These are phyloP conservation scores for Synanthedon vespiformis DNA, from an alignment of 2,888 invertebrate species.

Conservation along the genomic window DNA sequence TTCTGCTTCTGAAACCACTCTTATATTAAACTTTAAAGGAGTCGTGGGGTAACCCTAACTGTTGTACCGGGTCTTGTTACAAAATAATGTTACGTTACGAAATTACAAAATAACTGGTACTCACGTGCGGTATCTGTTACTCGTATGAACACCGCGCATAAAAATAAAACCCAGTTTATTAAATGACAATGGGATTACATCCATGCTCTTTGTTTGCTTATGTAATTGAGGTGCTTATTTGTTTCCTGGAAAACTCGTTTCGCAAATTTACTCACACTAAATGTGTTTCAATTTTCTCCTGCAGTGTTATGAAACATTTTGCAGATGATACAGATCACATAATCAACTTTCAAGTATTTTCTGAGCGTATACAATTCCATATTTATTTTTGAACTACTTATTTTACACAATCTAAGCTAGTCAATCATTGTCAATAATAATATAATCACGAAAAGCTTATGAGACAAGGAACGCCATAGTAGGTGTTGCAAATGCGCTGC, in stretches of 20 bases:
- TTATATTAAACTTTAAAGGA: conserved; percentile 44
- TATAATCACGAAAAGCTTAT: no score
- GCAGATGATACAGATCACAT: no score
- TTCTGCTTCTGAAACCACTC: conserved; percentile 41
- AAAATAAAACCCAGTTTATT: conserved; percentile 26
- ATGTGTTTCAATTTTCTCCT: background rate
- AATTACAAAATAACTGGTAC: no score
- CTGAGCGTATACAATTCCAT: no score
- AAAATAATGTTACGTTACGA: conserved; percentile 43
- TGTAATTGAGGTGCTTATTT: conserved; percentile 40
- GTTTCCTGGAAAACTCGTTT: conserved; percentile 11
- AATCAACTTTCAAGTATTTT: no score
- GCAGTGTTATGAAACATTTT: no score
- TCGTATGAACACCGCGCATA: conserved; percentile 34
- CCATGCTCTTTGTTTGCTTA: conserved; percentile 31
- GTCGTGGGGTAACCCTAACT: conserved; percentile 24
- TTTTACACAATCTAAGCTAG: no score
- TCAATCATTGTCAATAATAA: no score
- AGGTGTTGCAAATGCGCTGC: no score
- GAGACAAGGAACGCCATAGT: no score
- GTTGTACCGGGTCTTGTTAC: conserved; percentile 39
- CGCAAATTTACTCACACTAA: conserved; percentile 2
- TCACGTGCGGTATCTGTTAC: conserved; percentile 24
- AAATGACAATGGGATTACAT: conserved; percentile 30
- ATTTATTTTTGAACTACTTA: no score